phyloP scores from a whole-genome alignment of 92 coral and sea anemone genomes.

The Muricea muricata region DNA sequence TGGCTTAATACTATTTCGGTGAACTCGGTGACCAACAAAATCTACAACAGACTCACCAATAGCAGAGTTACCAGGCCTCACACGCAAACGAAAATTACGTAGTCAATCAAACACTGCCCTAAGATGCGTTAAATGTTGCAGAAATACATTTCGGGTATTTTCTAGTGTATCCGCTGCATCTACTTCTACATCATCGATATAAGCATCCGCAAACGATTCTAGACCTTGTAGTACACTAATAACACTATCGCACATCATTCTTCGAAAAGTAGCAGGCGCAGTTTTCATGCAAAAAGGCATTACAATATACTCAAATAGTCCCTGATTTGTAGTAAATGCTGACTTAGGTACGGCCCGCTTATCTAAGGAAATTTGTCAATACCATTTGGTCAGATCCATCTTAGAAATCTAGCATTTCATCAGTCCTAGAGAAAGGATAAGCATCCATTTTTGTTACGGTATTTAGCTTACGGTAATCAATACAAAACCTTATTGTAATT shows the following conservation, averaged over 20 bases:
- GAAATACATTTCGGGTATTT: no score
- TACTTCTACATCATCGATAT: constrained; percentile 63
- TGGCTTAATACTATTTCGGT: constrained; percentile 46
- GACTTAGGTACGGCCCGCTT: constrained; percentile 55
- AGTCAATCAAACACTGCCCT: constrained; percentile 50
- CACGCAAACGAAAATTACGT: constrained; percentile 36
- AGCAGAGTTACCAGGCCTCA: constrained; percentile 64
- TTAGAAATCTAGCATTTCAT: constrained; percentile 59
- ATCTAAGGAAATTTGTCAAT: constrained; percentile 60
- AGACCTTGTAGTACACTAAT: constrained; percentile 53
- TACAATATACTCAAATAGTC: constrained; percentile 54
- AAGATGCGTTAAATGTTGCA: constrained; percentile 47
- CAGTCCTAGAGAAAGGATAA: constrained; percentile 52
- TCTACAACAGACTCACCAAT: constrained; percentile 45
- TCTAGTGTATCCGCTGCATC: constrained; percentile 28
- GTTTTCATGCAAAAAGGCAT: constrained; percentile 74
- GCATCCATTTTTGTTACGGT: constrained; percentile 44
- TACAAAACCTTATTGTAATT: constrained; percentile 57
- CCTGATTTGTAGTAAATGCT: constrained; percentile 53
- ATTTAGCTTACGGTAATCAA: constrained; percentile 42
- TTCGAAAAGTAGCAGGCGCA: constrained; percentile 66
- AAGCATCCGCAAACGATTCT: constrained; percentile 56
- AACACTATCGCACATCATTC: constrained; percentile 60
- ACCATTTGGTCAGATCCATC: constrained; percentile 59
- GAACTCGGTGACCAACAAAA: constrained; percentile 61